A percentile compares a stretch with the other conserved stretches of the same genome.
These are phyloP conservation scores for Choloepus hoffmanni DNA, from an alignment of 2,113 vertebrate genomes.

Conservation along the genomic window DNA sequence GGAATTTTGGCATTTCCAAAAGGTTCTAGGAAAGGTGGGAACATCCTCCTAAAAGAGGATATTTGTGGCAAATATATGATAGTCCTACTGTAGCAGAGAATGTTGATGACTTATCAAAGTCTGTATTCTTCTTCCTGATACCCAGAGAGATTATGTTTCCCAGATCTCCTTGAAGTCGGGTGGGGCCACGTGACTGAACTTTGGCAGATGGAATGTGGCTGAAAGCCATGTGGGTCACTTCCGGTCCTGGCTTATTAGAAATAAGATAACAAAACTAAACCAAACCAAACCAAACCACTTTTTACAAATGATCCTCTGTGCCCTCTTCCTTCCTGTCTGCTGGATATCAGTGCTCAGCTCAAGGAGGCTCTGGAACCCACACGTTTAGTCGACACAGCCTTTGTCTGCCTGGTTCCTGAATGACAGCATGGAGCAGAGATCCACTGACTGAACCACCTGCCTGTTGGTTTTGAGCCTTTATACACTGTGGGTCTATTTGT, in stretches of 20 bases:
- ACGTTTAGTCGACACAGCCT: not conserved
- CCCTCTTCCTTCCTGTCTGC: not conserved
- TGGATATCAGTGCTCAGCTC: not conserved
- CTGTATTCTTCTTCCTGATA: not conserved
- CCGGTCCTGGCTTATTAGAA: not conserved
- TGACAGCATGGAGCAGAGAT: not conserved
- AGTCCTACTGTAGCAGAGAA: not conserved
- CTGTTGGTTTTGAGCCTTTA: constrained; percentile 27
- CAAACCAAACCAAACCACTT: not conserved
- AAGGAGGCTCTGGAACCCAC: not conserved
- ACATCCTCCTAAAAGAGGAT: too few species aligned
- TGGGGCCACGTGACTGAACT: not conserved
- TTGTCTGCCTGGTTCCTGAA: not conserved
- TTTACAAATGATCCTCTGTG: not conserved
- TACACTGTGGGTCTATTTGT: not conserved
- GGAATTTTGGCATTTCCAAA: constrained; percentile 31
- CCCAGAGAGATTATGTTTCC: not conserved
- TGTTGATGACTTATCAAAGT: not conserved
- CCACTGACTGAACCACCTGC: not conserved
- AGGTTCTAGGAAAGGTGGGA: not conserved
- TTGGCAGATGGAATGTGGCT: not conserved
- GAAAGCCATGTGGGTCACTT: not conserved
- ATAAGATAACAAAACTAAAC: not conserved
- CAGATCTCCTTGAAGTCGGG: not conserved
- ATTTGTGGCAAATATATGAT: not conserved